A percentile compares a stretch with the other conserved stretches of the same genome.
Evolutionary conservation across 2,113 vertebrate genomes (phyloP).

Genomic region (Trematomus loennbergii): DNA sequence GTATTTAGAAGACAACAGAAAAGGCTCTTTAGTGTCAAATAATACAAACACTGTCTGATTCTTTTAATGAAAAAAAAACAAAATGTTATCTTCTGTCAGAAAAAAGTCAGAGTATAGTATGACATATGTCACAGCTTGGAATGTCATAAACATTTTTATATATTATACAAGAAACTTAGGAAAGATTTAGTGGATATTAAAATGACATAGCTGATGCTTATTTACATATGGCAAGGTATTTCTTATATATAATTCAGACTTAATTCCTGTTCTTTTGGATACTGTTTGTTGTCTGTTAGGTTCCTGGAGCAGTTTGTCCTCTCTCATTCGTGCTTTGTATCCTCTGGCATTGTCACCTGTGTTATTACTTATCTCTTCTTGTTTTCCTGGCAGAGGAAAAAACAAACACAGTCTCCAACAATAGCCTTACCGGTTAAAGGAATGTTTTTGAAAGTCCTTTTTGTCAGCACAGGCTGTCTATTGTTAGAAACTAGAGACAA

Average conservation of each 20-base stretch:
- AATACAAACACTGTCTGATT: too few relatives aligned
- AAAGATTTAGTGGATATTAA: too few relatives aligned
- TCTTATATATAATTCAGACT: too few relatives aligned
- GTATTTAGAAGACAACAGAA: neutral
- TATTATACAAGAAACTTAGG: too few relatives aligned
- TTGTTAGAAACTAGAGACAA: slow-evolving; percentile 48
- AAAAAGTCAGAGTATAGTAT: too few relatives aligned
- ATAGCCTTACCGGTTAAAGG: slow-evolving; percentile 30
- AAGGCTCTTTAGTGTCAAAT: neutral
- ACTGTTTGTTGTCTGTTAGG: neutral
- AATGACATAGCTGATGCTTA: too few relatives aligned
- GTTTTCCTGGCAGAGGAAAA: slow-evolving; percentile 47
- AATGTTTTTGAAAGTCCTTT: slow-evolving; percentile 12
- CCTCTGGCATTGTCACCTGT: slow-evolving; percentile 1
- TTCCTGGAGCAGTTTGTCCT: neutral
- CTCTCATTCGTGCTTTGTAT: neutral
- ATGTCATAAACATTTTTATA: too few relatives aligned
- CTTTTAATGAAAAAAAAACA: too few relatives aligned
- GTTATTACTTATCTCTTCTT: slow-evolving; percentile 5
- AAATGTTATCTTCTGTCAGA: too few relatives aligned
- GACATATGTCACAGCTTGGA: too few relatives aligned
- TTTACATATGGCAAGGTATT: too few relatives aligned
- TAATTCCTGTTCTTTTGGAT: neutral
- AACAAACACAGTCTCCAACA: slow-evolving; percentile 41
- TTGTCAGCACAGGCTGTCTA: slow-evolving; percentile 20